Conservation (phyloP, 2,888 invertebrate genomes). For the Sycophila texana region DNA sequence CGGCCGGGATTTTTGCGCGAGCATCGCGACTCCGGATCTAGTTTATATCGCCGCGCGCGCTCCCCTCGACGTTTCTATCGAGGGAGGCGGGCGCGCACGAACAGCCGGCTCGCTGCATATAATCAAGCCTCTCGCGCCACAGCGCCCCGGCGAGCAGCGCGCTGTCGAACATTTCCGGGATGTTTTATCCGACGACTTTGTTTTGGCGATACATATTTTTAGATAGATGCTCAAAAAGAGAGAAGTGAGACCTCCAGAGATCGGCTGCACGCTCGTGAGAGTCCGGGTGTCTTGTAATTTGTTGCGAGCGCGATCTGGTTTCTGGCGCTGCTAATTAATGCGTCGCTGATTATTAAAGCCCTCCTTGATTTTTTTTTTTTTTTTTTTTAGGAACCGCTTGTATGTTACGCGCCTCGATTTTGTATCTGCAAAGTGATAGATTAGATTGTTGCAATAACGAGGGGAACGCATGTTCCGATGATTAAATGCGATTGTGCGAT, state of each 20-base stretch:
- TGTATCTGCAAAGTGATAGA: too few relatives aligned
- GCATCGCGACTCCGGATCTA: background rate
- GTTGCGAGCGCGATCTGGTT: constrained; percentile 4
- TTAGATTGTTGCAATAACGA: too few relatives aligned
- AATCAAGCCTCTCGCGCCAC: background rate
- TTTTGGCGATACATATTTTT: constrained; percentile 37
- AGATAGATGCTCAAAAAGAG: background rate
- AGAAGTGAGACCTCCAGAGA: background rate
- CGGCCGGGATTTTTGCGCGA: background rate
- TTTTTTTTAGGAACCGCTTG: too few relatives aligned
- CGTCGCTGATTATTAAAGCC: background rate
- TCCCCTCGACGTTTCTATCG: constrained; percentile 27
- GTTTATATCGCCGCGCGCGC: background rate
- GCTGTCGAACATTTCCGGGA: constrained; percentile 29
- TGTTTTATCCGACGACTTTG: constrained; percentile 22
- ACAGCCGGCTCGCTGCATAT: background rate
- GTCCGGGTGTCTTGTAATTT: background rate
- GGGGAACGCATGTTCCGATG: too few relatives aligned
- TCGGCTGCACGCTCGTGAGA: background rate
- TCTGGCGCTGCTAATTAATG: constrained; percentile 10
- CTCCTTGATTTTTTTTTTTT: too few relatives aligned
- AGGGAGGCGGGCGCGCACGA: background rate
- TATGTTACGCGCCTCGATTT: too few relatives aligned
- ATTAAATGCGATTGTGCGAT: too few relatives aligned
- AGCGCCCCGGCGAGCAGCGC: background rate